Percentiles rank a stretch among this genome's conserved stretches.
phyloP scores from a whole-genome alignment of 1,140 invertebrate genomes.

The Eubasilissa regina region DNA sequence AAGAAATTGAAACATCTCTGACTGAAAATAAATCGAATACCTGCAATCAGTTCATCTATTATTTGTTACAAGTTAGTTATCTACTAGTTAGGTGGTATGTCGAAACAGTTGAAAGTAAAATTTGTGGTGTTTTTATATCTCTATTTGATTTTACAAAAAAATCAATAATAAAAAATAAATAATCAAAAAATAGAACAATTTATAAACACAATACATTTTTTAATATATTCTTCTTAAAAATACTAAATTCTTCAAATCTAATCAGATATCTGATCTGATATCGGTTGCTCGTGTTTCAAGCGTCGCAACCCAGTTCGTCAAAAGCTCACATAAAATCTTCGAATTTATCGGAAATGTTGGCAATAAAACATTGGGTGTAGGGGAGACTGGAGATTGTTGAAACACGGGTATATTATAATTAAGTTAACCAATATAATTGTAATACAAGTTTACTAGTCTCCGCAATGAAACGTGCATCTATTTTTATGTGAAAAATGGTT shows the following conservation, averaged over 20 bases:
- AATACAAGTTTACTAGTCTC: no score
- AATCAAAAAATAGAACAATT: neutral
- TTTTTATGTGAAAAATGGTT: no score
- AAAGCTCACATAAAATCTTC: neutral
- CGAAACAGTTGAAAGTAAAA: neutral
- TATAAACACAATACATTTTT: neutral
- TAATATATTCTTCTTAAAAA: neutral
- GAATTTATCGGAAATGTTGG: neutral
- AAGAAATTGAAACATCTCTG: no score
- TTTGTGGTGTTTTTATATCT: neutral
- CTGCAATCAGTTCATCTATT: no score
- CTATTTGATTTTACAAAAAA: neutral
- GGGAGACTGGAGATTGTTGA: no score
- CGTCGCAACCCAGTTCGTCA: neutral
- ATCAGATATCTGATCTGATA: neutral
- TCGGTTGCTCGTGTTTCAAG: neutral
- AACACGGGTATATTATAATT: no score
- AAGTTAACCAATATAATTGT: no score
- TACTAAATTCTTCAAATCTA: neutral
- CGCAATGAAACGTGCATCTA: no score
- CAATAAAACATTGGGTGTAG: neutral
- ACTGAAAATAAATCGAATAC: no score
- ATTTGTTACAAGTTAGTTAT: no score
- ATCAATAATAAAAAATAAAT: no score
- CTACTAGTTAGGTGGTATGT: no score